These are phyloP conservation scores for Cantharis lateralis DNA, from an alignment of 2,888 invertebrate genomes.

Conservation along the genomic window DNA sequence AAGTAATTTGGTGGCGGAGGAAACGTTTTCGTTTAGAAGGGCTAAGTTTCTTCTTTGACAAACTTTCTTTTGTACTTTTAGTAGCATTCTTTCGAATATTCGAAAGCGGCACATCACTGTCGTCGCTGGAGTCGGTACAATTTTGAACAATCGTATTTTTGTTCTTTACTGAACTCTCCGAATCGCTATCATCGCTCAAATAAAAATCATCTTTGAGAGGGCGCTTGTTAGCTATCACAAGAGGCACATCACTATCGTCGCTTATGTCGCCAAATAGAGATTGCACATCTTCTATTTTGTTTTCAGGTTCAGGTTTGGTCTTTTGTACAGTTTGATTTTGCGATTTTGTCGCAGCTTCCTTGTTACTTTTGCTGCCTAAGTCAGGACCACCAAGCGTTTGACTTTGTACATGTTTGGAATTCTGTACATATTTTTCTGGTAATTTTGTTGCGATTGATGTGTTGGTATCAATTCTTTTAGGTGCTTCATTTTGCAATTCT, in stretches of 20 bases:
- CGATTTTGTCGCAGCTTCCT: too few relatives aligned
- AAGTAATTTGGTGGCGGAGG: neutral
- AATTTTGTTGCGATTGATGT: too few relatives aligned
- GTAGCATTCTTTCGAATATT: neutral
- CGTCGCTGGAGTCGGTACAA: neutral
- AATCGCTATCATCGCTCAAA: neutral
- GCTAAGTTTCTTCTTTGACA: neutral
- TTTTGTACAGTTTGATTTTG: too few relatives aligned
- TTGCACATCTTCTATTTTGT: neutral
- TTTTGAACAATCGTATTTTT: neutral
- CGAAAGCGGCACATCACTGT: neutral
- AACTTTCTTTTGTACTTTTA: neutral
- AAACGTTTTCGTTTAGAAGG: neutral
- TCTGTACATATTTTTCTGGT: neutral
- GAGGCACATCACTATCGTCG: neutral
- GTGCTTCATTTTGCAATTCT: too few relatives aligned
- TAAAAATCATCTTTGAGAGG: neutral
- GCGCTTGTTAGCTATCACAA: neutral
- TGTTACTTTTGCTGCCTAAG: too few relatives aligned
- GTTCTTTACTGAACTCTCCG: neutral
- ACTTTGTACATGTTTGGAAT: neutral
- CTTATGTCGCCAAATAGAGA: neutral
- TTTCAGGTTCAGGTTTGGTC: too few relatives aligned
- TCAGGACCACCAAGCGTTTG: too few relatives aligned
- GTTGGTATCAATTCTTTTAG: too few relatives aligned